Conservation (phyloP, 2,888 invertebrate species). For the Pollenia griseotomentosa region DNA sequence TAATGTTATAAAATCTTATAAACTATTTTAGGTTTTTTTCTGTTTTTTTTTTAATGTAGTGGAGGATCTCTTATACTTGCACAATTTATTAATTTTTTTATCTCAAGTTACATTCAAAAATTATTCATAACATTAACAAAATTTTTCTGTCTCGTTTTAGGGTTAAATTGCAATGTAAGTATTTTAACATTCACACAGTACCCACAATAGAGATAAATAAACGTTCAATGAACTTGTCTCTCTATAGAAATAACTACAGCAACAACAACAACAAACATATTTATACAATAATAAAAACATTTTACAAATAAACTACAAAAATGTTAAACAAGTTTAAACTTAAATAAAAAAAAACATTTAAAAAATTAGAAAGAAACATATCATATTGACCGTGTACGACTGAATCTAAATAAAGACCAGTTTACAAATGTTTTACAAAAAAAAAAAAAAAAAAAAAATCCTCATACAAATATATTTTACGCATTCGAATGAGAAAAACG, state of each 20-base stretch:
- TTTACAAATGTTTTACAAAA: slow-evolving; percentile 62
- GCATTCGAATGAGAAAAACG: slow-evolving; percentile 50
- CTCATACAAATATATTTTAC: slow-evolving; percentile 51
- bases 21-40: no score
- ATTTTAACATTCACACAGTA: slow-evolving; percentile 2
- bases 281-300: slow-evolving; percentile 5
- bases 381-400: slow-evolving; percentile 60
- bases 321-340: slow-evolving; percentile 61
- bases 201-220: slow-evolving; percentile 33
- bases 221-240: slow-evolving; percentile 72
- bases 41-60: no score
- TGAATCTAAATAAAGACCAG: slow-evolving; percentile 64
- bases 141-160: not conserved
- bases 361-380: slow-evolving; percentile 48
- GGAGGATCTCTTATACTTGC: no score
- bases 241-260: slow-evolving; percentile 17
- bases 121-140: not conserved
- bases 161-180: slow-evolving; percentile 28
- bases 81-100: no score
- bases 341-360: slow-evolving; percentile 34
- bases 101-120: not conserved
- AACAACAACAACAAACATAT: slow-evolving; percentile 3
- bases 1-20: no score
- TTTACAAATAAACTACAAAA: slow-evolving; percentile 42
- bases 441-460: not conserved